Conservation (phyloP, 2,113 vertebrate genomes). For the Ceratotherium simum region DNA sequence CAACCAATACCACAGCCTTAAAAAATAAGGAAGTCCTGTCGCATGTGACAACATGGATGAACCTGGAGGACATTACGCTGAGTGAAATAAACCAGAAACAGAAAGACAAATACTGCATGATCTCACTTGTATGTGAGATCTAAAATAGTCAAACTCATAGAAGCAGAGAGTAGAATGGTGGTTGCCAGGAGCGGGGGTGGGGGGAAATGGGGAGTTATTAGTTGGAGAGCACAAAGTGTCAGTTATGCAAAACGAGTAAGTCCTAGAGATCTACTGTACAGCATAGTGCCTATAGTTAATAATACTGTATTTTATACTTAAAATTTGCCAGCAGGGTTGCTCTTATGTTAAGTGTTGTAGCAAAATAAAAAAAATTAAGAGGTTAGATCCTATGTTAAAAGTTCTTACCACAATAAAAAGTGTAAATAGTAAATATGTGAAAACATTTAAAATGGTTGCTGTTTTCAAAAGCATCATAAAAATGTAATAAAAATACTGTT, state of each 20-base stretch:
- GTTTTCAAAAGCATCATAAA: background rate
- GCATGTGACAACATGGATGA: background rate
- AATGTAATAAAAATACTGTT: background rate
- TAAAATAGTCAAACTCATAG: background rate
- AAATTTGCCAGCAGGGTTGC: background rate
- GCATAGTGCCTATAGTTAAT: background rate
- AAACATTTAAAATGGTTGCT: background rate
- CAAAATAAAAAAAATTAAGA: background rate
- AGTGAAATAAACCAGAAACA: background rate
- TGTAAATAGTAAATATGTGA: background rate
- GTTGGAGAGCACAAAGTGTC: background rate
- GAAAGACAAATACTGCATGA: background rate
- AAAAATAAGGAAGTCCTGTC: background rate
- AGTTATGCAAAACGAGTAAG: background rate
- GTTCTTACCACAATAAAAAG: background rate
- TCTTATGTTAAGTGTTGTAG: background rate
- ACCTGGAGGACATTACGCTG: background rate
- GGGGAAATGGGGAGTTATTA: background rate
- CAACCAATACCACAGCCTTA: background rate
- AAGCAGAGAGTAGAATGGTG: background rate
- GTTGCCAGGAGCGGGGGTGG: background rate
- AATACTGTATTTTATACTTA: background rate
- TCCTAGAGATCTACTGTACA: background rate
- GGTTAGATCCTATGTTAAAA: background rate
- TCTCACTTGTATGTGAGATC: background rate